Conservation (phyloP, 2,113 vertebrate genomes). For the Mormyrus lacerda region DNA sequence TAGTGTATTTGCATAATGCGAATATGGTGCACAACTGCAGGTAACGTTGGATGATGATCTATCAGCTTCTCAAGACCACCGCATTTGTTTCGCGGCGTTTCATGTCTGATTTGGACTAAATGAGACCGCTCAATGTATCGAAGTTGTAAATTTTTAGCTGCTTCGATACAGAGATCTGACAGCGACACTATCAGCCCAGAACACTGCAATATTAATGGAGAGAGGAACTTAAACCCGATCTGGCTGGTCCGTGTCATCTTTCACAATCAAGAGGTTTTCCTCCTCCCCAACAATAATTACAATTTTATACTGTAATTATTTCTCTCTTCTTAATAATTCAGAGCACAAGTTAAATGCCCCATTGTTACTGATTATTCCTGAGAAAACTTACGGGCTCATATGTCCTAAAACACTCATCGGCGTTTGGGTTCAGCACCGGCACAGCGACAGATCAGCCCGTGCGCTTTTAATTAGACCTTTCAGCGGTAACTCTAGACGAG, state of each 20-base stretch:
- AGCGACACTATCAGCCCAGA: constrained; percentile 39
- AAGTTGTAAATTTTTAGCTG: constrained; percentile 29
- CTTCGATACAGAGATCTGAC: background rate
- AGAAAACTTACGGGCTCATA: constrained; percentile 58
- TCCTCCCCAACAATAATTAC: constrained; percentile 70
- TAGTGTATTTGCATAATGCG: background rate
- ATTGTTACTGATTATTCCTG: constrained; percentile 53
- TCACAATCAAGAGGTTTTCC: constrained; percentile 50
- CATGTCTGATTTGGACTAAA: background rate
- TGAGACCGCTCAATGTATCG: background rate
- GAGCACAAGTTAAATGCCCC: constrained; percentile 56
- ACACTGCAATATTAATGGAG: constrained; percentile 63
- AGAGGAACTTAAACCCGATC: constrained; percentile 56
- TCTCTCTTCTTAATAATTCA: constrained; percentile 83
- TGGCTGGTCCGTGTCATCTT: constrained; percentile 52
- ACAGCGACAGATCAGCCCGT: constrained; percentile 24
- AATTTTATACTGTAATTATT: constrained; percentile 88
- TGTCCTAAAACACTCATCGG: constrained; percentile 35
- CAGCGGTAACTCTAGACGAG: constrained; percentile 56
- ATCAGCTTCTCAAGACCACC: background rate
- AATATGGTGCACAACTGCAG: background rate
- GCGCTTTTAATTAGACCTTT: constrained; percentile 59
- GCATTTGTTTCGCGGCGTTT: background rate
- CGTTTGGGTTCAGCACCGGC: constrained; percentile 25
- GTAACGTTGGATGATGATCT: background rate